These are phyloP conservation scores for Drosophila eugracilis DNA, from an alignment of 1,140 invertebrate genomes.

Conservation along the genomic window DNA sequence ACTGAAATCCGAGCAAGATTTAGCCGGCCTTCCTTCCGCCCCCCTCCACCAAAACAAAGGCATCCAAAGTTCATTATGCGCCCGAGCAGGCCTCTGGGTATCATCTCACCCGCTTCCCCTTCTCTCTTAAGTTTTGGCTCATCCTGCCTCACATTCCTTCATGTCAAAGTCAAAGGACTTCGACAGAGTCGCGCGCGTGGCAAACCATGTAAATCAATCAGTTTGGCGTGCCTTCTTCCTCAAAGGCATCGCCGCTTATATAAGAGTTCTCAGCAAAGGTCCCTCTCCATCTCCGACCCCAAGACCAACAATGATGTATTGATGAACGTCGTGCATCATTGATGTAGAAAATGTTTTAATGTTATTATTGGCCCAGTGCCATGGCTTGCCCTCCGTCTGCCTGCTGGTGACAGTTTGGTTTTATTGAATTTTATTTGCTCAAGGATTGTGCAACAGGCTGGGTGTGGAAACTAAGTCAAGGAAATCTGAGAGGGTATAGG, in stretches of 20 bases:
- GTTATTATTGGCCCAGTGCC: slow-evolving; percentile 67
- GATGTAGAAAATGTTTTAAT: slow-evolving; percentile 81
- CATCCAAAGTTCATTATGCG: slow-evolving; percentile 42
- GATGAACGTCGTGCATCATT: slow-evolving; percentile 80
- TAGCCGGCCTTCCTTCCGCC: background rate
- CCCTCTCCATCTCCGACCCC: background rate
- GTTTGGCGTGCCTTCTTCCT: slow-evolving; percentile 50
- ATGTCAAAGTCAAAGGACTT: slow-evolving; percentile 66
- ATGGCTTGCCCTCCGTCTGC: slow-evolving; percentile 2
- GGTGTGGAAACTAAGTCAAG: background rate
- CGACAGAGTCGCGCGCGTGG: slow-evolving; percentile 56
- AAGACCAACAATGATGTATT: slow-evolving; percentile 58
- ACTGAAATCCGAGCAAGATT: slow-evolving; percentile 20
- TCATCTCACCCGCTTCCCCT: slow-evolving; percentile 19
- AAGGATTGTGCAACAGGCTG: slow-evolving; percentile 64
- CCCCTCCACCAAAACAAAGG: background rate
- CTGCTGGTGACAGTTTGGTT: slow-evolving; percentile 76
- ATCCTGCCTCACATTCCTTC: slow-evolving; percentile 53
- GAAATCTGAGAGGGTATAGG: background rate
- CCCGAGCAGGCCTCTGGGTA: slow-evolving; percentile 11
- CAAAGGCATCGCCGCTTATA: slow-evolving; percentile 13
- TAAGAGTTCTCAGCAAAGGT: slow-evolving; percentile 7
- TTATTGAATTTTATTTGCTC: slow-evolving; percentile 71
- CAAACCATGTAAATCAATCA: slow-evolving; percentile 79
- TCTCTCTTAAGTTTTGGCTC: slow-evolving; percentile 33